Evolutionary conservation across 1,140 invertebrate species (phyloP).

Genomic region (Bacillus rossius): DNA sequence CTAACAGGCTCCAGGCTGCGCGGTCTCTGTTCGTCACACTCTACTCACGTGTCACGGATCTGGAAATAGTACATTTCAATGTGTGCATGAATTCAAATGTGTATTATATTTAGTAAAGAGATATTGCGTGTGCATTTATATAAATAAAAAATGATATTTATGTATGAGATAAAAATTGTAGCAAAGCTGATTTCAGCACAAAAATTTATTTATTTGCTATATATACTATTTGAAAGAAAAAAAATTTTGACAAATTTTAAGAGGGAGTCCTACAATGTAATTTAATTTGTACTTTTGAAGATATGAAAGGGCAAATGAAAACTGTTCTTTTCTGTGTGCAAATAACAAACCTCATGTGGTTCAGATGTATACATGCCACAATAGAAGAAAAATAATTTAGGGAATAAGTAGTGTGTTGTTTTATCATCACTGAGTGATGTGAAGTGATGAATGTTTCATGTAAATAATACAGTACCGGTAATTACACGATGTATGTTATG

Average conservation of each 20-base stretch:
- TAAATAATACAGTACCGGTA: no score
- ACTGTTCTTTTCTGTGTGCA: background rate
- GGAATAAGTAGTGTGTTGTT: no score
- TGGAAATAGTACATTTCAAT: background rate
- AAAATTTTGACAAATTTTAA: background rate
- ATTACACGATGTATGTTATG: no score
- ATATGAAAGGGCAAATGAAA: background rate
- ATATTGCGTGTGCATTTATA: constrained; percentile 16
- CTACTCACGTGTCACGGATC: background rate
- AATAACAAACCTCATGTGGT: no score
- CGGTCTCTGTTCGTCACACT: background rate
- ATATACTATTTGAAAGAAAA: constrained; percentile 3
- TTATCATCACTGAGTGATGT: no score
- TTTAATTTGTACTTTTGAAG: background rate
- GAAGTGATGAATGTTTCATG: no score
- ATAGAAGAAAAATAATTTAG: no score
- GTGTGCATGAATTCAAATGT: constrained; percentile 3
- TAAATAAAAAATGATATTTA: constrained; percentile 10
- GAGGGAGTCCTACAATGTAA: background rate
- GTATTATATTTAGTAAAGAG: background rate
- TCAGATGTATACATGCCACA: no score
- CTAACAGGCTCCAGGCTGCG: background rate
- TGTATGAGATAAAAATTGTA: constrained; percentile 2
- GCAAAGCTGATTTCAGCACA: background rate
- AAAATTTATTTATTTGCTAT: constrained; percentile 8